These are phyloP conservation scores for Dryadula phaetusa DNA, from an alignment of 2,888 invertebrate species.

Conservation along the genomic window DNA sequence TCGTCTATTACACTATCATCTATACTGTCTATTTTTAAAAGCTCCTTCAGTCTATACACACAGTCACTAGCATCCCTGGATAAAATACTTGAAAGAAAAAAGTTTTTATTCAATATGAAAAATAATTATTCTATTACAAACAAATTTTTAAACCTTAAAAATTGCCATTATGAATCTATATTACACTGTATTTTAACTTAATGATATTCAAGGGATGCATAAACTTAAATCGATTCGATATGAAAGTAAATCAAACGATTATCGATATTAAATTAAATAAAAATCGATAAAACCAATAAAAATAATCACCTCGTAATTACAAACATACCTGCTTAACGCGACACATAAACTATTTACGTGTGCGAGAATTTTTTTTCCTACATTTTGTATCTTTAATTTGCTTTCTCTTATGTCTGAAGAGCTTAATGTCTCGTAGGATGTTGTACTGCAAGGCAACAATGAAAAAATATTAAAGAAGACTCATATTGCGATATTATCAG, in stretches of 20 bases:
- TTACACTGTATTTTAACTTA: too few relatives aligned
- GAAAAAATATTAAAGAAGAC: too few relatives aligned
- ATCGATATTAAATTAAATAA: too few relatives aligned
- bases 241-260: too few relatives aligned
- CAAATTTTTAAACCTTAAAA: too few relatives aligned
- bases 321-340: conserved; percentile 56
- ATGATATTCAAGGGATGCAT: too few relatives aligned
- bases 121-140: background rate
- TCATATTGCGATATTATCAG: conserved; percentile 15
- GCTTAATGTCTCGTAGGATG: conserved; percentile 43
- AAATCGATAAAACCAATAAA: too few relatives aligned
- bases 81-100: conserved; percentile 52
- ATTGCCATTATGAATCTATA: too few relatives aligned
- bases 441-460: conserved; percentile 48
- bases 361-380: conserved; percentile 48
- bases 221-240: too few relatives aligned
- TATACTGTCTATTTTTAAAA: conserved; percentile 52
- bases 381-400: conserved; percentile 48
- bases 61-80: conserved; percentile 49
- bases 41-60: conserved; percentile 46
- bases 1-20: conserved; percentile 46
- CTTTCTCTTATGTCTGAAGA: conserved; percentile 15
- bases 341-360: conserved; percentile 51
- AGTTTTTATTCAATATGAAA: too few relatives aligned
- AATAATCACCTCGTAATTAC: too few relatives aligned